These are phyloP conservation scores for Elgaria multicarinata DNA, from an alignment of 2,113 vertebrate species.

Conservation along the genomic window DNA sequence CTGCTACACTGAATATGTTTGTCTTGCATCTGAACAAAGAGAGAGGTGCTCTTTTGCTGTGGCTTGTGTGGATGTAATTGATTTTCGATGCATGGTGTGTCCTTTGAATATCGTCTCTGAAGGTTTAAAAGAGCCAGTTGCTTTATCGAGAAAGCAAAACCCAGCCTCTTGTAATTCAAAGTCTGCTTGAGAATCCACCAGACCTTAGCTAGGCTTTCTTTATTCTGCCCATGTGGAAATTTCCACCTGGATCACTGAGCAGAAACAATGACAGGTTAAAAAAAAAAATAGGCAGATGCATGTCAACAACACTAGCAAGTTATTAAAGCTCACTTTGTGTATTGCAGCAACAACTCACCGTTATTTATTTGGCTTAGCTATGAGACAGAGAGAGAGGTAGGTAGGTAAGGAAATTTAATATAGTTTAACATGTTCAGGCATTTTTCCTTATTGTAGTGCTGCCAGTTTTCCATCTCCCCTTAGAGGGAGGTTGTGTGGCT, in stretches of 20 bases:
- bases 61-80: neutral
- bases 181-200: neutral
- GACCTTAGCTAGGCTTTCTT: neutral
- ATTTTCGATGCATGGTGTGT: neutral
- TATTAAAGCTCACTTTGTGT: conserved; percentile 19
- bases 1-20: neutral
- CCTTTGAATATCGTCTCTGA: neutral
- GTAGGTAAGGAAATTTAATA: conserved; percentile 16
- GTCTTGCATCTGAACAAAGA: neutral
- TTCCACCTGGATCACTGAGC: neutral
- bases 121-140: neutral
- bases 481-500: conserved; percentile 10
- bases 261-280: neutral
- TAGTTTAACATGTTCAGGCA: conserved; percentile 29
- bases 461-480: conserved; percentile 11
- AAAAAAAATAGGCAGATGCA: neutral
- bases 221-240: neutral
- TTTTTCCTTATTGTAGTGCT: conserved; percentile 19
- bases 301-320: neutral
- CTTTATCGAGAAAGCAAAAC: neutral
- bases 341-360: neutral
- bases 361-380: conserved; percentile 8
- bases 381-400: neutral
- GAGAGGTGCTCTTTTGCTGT: neutral
- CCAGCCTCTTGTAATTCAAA: neutral